Conservation (phyloP, 1,140 invertebrate genomes). For the Archivesica marissinica region DNA sequence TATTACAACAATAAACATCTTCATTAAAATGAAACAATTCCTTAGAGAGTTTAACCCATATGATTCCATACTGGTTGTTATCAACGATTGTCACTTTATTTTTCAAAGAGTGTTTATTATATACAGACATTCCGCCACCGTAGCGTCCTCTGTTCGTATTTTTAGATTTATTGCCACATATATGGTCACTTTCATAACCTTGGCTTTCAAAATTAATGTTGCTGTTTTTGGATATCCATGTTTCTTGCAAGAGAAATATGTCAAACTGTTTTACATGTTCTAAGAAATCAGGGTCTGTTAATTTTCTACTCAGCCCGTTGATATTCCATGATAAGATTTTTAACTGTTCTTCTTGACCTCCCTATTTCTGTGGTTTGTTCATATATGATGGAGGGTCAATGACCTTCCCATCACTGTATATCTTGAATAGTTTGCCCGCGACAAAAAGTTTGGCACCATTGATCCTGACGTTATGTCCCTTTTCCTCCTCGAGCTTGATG, state of each 20-base stretch:
- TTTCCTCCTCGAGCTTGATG: background rate
- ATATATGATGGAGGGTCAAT: too few relatives aligned
- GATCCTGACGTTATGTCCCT: background rate
- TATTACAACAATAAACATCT: conserved; percentile 26
- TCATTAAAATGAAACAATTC: conserved; percentile 7
- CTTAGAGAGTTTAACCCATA: conserved; percentile 21
- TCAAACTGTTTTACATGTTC: background rate
- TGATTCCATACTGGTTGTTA: conserved; percentile 18
- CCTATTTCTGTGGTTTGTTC: conserved; percentile 2
- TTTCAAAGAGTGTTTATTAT: background rate
- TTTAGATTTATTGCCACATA: conserved; percentile 25
- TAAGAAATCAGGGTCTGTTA: background rate
- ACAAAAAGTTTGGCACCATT: conserved; percentile 5
- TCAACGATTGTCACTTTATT: background rate
- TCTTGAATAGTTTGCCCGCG: background rate
- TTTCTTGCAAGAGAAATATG: conserved; percentile 5
- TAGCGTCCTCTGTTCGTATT: background rate
- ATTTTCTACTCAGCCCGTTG: background rate
- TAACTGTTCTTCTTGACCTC: conserved; percentile 13
- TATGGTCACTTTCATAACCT: background rate
- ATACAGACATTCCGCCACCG: conserved; percentile 13
- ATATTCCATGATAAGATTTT: conserved; percentile 34
- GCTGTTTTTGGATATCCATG: conserved; percentile 20
- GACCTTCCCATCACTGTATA: conserved; percentile 6
- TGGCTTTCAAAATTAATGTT: background rate